phyloP scores from a whole-genome alignment of 2,113 vertebrate genomes.

The Phocoena sinus region DNA sequence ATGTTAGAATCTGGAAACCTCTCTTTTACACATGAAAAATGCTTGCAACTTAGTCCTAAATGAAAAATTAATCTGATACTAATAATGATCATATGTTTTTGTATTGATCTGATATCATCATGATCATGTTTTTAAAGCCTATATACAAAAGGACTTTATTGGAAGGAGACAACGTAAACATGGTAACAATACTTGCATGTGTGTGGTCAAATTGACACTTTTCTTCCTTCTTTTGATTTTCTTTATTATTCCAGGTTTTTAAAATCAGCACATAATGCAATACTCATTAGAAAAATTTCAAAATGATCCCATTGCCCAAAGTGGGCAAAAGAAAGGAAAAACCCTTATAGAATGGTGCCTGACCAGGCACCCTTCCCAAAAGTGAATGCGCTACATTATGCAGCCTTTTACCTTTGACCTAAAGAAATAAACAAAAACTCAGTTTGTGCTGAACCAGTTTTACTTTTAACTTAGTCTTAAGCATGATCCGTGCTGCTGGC shows the following conservation, averaged over 20 bases:
- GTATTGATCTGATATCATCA: neutral
- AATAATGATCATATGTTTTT: neutral
- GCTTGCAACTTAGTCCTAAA: neutral
- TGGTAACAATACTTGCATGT: neutral
- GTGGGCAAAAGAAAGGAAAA: neutral
- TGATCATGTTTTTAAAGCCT: neutral
- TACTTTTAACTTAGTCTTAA: constrained; percentile 14
- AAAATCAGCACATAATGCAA: neutral
- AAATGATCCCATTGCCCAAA: neutral
- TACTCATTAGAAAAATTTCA: neutral
- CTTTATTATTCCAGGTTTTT: neutral
- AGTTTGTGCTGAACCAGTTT: constrained; percentile 21
- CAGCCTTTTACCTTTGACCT: constrained; percentile 14
- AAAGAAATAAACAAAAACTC: constrained; percentile 15
- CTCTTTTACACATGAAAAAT: neutral
- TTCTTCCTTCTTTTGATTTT: neutral
- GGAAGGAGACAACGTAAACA: neutral
- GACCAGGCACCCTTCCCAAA: neutral
- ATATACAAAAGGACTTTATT: neutral
- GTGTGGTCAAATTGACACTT: neutral
- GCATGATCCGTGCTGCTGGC: constrained; percentile 15
- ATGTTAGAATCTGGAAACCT: neutral
- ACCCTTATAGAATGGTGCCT: neutral
- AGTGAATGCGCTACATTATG: neutral
- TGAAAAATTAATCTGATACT: neutral